Base-by-base conservation (phyloP, 2,113 vertebrate genomes). In the Nycticryphes semicollaris region DNA sequence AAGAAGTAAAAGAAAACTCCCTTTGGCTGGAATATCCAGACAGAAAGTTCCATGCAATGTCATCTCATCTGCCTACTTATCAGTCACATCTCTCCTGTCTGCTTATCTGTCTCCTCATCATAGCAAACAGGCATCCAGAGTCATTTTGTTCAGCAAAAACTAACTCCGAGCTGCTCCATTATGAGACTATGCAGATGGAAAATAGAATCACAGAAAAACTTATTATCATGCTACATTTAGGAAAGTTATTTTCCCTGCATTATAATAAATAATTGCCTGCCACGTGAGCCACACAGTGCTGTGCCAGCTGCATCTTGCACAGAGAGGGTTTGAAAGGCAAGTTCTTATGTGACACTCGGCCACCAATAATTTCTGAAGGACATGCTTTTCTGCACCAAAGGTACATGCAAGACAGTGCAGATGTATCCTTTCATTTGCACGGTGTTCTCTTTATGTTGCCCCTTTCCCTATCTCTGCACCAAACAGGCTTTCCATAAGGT, bases 361-460 rank as follows among this genome's bases (percentile, higher is more conserved):
- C 73, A 90, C 62, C 96, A 73, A 39, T 93, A 73, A 51, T 70
- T 95, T 91, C 79, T 63, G 88, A 90, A 94, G 79, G 73, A 91
- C 35, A 6, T 5, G 10, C 20, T 87, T 90, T 60, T 74, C 68
- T 41, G 39, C 54, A 60, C 23, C 8, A 5, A 51, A 53, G 37
- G 67, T 60, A 25, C 43, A 23, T 21, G 15, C 57, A n/a, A 83
- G 8, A 24, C 59, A 15, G 33, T n/a, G 19, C 57, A 72, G n/a
- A 31, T 27, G 21, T 25, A 31, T n/a, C 23, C 20, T 70, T 28
- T 24, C 19, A 35, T 43, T 57, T 64, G 7, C 47, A 7, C 13
- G 41, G 12, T 57, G 51, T 51, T 64, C 57, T 53, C 50, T 45
- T 56, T 41, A 39, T 13, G 30, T 37, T 31, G 60, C 15, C 31